These are phyloP conservation scores for Momotus momota DNA, from an alignment of 2,797 vertebrate species.

Conservation along the genomic window DNA sequence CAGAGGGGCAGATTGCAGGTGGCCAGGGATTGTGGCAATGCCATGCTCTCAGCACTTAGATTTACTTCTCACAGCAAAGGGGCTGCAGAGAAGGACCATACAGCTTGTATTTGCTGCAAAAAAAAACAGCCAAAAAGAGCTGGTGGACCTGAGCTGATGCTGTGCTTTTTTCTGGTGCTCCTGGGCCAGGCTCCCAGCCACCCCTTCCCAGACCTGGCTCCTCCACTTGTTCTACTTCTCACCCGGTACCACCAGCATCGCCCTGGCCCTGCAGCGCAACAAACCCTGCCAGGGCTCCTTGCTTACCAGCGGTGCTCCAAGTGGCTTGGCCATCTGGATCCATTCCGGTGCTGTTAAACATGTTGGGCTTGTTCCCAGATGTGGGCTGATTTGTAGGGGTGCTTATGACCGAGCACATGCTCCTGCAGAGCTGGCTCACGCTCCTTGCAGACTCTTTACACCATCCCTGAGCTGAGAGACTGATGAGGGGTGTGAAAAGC, in stretches of 20 bases:
- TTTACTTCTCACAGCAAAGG: accelerated
- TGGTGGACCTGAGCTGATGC: not conserved
- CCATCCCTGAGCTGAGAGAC: accelerated
- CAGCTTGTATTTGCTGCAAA: accelerated
- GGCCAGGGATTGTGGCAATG: accelerated
- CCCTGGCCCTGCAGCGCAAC: not conserved
- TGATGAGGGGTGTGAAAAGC: not conserved
- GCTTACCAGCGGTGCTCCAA: not conserved
- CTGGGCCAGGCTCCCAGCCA: accelerated
- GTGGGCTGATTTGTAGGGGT: not conserved
- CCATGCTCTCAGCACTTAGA: accelerated
- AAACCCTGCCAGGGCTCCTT: not conserved
- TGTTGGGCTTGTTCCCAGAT: accelerated
- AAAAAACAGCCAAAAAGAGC: not conserved
- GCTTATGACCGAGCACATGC: not conserved
- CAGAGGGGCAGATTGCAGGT: accelerated
- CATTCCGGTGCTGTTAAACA: accelerated
- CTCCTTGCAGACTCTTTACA: not conserved
- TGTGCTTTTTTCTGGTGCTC: accelerated
- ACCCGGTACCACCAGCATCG: not conserved
- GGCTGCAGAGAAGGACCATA: not conserved
- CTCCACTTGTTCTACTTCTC: not conserved
- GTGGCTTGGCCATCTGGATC: not conserved
- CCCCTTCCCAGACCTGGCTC: not conserved
- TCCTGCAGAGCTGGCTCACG: accelerated